Conservation (phyloP, 2,888 invertebrate genomes). For the Vesta saturnalis region DNA sequence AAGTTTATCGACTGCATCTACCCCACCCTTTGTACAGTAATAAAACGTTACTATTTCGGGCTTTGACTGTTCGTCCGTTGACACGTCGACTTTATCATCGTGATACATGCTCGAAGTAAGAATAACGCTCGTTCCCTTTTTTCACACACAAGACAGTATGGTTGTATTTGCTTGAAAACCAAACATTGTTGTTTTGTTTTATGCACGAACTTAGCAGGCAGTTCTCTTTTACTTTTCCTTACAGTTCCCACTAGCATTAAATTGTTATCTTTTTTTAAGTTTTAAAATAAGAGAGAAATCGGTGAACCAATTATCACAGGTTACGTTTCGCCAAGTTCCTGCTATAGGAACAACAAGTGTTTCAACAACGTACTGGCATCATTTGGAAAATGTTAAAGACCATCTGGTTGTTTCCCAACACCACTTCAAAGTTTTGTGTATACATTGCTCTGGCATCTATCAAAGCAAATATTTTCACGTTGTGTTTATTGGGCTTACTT, state of each 20-base stretch:
- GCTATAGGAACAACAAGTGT: background rate
- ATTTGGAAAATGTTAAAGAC: background rate
- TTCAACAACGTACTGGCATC: background rate
- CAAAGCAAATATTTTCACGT: background rate
- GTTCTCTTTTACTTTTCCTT: background rate
- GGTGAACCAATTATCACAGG: background rate
- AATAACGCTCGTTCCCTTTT: no score
- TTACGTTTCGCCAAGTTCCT: background rate
- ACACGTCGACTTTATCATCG: no score
- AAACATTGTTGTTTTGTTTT: no score
- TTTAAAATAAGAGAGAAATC: background rate
- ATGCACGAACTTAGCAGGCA: background rate
- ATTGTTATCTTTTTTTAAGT: no score
- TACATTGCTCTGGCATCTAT: background rate
- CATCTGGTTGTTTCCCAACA: background rate
- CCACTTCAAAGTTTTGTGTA: background rate
- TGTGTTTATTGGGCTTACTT: background rate
- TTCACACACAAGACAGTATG: no score
- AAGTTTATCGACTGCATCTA: no score
- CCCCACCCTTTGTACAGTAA: no score
- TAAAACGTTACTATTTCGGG: no score
- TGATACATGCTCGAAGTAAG: no score
- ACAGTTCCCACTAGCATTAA: background rate
- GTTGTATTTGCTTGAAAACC: no score
- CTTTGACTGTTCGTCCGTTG: no score